These are phyloP conservation scores for Neoscelio sp. DNA, from an alignment of 2,888 invertebrate species.

Conservation along the genomic window DNA sequence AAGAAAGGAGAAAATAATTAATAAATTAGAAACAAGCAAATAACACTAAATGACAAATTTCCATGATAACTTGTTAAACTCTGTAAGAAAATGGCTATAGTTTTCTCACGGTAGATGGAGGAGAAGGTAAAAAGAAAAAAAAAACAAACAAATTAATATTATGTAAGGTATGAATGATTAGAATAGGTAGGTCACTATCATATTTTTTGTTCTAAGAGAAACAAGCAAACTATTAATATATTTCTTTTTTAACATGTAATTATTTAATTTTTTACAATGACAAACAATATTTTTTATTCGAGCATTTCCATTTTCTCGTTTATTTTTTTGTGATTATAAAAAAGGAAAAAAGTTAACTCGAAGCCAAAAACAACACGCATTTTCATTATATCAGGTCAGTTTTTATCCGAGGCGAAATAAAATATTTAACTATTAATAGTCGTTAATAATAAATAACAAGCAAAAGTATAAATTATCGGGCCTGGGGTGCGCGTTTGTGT, in stretches of 20 bases:
- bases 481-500: slow-evolving; percentile 72
- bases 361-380: slow-evolving; percentile 79
- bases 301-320: slow-evolving; percentile 44
- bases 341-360: slow-evolving; percentile 67
- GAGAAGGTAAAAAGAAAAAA: slow-evolving; percentile 35
- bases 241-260: slow-evolving; percentile 76
- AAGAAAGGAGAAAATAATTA: neutral
- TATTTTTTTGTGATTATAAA: slow-evolving; percentile 42
- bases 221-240: slow-evolving; percentile 71
- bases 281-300: slow-evolving; percentile 31
- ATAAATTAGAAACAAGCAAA: neutral
- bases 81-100: slow-evolving; percentile 73
- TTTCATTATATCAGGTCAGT: slow-evolving; percentile 79
- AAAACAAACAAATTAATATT: slow-evolving; percentile 68
- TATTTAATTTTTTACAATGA: slow-evolving; percentile 74
- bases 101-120: slow-evolving; percentile 68
- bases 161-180: slow-evolving; percentile 76
- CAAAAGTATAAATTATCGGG: slow-evolving; percentile 74
- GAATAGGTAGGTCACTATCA: slow-evolving; percentile 81
- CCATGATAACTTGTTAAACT: slow-evolving; percentile 73
- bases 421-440: slow-evolving; percentile 67
- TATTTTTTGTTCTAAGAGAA: slow-evolving; percentile 76
- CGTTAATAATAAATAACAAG: slow-evolving; percentile 72
- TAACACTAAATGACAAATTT: slow-evolving; percentile 41
- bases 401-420: slow-evolving; percentile 76